phyloP scores from a whole-genome alignment of 2,797 vertebrate genomes.

The Geotria australis region DNA sequence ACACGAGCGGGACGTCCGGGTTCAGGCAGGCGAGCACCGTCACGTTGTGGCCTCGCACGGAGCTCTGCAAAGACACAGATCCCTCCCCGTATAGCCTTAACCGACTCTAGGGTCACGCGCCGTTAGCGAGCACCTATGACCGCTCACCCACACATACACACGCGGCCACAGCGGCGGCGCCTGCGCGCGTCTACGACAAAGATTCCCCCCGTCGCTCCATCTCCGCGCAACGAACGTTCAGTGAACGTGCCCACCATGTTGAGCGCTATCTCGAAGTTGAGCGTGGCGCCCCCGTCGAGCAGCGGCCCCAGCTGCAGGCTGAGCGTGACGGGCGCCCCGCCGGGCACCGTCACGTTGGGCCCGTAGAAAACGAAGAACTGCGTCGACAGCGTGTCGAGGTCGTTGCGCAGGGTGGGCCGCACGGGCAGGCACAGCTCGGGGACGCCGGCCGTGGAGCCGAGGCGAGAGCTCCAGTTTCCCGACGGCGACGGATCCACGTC shows the following conservation, averaged over 20 bases:
- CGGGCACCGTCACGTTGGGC: conserved; percentile 60
- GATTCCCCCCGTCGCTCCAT: too few relatives aligned
- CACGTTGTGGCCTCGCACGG: conserved; percentile 42
- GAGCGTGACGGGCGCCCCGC: conserved; percentile 53
- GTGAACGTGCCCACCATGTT: conserved; percentile 72
- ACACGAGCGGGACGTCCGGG: conserved; percentile 54
- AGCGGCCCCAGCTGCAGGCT: conserved; percentile 71
- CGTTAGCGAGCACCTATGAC: too few relatives aligned
- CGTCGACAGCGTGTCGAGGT: conserved; percentile 88
- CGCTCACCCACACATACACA: background rate
- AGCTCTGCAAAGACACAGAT: conserved; percentile 24
- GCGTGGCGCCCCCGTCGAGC: conserved; percentile 69
- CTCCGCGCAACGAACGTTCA: too few relatives aligned
- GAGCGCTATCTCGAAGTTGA: conserved; percentile 80
- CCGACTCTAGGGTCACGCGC: too few relatives aligned
- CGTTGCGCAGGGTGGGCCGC: conserved; percentile 67
- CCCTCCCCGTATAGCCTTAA: too few relatives aligned
- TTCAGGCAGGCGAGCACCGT: conserved; percentile 76
- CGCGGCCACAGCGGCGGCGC: too few relatives aligned
- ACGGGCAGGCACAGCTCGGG: conserved; percentile 54
- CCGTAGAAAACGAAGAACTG: conserved; percentile 98
- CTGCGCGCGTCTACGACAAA: too few relatives aligned
- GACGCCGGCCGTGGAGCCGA: conserved; percentile 7
- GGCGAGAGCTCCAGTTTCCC: too few relatives aligned
- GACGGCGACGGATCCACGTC: too few relatives aligned